These are phyloP conservation scores for Octopus sinensis DNA, from an alignment of 1,140 invertebrate species.

Conservation along the genomic window DNA sequence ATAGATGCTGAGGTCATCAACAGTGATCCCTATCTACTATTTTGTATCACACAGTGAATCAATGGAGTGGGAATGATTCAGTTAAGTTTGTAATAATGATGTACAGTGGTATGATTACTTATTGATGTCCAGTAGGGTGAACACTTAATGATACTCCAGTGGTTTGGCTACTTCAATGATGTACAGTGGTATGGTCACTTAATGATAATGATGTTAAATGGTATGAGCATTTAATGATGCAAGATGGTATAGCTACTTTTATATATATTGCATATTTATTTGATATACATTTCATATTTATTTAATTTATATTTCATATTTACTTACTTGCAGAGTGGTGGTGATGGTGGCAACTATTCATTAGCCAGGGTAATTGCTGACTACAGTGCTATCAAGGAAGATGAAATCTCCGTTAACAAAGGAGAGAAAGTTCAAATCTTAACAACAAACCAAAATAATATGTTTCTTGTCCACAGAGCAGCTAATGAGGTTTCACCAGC, in stretches of 20 bases:
- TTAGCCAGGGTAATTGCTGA: slow-evolving; percentile 46
- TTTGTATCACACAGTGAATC: not conserved
- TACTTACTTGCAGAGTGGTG: not conserved
- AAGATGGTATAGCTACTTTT: too few relatives aligned
- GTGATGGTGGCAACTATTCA: not conserved
- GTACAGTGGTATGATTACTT: too few relatives aligned
- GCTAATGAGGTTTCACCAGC: slow-evolving; percentile 56
- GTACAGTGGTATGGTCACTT: too few relatives aligned
- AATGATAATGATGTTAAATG: too few relatives aligned
- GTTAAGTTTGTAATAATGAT: not conserved
- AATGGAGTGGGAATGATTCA: slow-evolving; percentile 1
- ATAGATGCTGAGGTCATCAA: too few relatives aligned
- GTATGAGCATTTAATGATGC: too few relatives aligned
- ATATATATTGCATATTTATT: not conserved
- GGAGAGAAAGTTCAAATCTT: slow-evolving; percentile 59
- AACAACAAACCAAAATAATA: slow-evolving; percentile 51
- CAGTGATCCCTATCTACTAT: too few relatives aligned
- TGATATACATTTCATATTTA: not conserved
- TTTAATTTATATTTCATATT: not conserved
- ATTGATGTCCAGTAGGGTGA: too few relatives aligned
- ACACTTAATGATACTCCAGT: too few relatives aligned
- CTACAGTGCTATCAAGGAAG: slow-evolving; percentile 58
- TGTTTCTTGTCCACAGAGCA: slow-evolving; percentile 54
- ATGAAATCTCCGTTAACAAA: slow-evolving; percentile 58
- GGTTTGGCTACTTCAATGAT: too few relatives aligned